phyloP scores from a whole-genome alignment of 2,113 vertebrate species.

The Urocitellus parryii region DNA sequence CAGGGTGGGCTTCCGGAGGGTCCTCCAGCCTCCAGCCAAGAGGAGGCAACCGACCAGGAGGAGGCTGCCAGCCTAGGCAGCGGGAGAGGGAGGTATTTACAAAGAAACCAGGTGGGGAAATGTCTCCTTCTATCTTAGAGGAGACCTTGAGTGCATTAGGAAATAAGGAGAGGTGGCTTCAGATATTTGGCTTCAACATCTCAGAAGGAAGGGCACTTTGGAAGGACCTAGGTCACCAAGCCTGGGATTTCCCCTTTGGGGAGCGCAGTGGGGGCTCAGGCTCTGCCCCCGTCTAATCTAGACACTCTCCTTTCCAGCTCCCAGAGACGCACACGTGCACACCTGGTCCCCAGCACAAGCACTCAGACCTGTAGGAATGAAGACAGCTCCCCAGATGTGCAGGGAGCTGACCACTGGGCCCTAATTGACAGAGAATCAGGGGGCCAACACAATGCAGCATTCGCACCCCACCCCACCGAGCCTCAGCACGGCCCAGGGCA shows the following conservation, averaged over 20 bases:
- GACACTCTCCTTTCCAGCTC: constrained; percentile 43
- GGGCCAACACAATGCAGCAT: background rate
- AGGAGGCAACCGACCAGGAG: background rate
- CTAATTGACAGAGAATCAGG: background rate
- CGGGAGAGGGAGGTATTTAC: constrained; percentile 40
- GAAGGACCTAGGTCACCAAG: constrained; percentile 54
- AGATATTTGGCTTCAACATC: constrained; percentile 78
- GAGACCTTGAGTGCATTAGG: background rate
- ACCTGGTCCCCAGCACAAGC: background rate
- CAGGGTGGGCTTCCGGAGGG: background rate
- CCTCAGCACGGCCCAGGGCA: background rate
- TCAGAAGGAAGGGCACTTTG: constrained; percentile 85
- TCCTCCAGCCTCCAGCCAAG: background rate
- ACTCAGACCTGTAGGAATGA: background rate
- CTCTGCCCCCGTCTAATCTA: background rate
- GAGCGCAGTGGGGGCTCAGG: background rate
- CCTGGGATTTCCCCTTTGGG: constrained; percentile 25
- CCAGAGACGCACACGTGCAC: background rate
- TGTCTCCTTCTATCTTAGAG: background rate
- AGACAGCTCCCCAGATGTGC: background rate
- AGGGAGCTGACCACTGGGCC: background rate
- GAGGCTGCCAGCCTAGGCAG: background rate
- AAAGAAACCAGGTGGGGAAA: background rate
- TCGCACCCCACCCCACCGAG: background rate
- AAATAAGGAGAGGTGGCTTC: background rate